A percentile compares a stretch with the other conserved stretches of the same genome.
Evolutionary conservation across 2,797 vertebrate genomes (phyloP).

Genomic region (Falco naumanni): DNA sequence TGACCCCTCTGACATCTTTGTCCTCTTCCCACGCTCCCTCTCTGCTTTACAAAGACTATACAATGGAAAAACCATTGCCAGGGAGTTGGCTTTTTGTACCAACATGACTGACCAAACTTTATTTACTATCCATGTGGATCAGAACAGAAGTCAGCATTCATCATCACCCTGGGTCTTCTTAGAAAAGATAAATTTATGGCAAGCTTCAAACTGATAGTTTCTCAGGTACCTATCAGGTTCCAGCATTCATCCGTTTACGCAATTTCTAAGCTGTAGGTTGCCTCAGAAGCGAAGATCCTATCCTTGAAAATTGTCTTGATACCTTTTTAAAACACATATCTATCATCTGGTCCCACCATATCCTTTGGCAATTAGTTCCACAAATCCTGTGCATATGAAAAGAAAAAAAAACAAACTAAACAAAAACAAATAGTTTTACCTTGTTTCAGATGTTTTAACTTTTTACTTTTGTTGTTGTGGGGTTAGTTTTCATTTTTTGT

Average conservation of each 20-base stretch:
- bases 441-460: not conserved
- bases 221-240: not conserved
- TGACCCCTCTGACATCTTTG: not conserved
- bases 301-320: not conserved
- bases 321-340: not conserved
- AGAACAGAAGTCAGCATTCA: not conserved
- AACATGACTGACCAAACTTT: not conserved
- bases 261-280: not conserved
- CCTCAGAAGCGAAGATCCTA: not conserved
- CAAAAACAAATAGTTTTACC: not conserved
- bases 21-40: not conserved
- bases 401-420: not conserved
- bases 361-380: not conserved
- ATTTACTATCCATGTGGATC: not conserved
- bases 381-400: not conserved
- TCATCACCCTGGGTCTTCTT: not conserved
- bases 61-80: not conserved
- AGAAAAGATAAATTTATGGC: not conserved
- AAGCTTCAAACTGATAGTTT: not conserved
- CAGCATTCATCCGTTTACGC: not conserved
- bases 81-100: not conserved
- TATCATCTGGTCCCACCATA: not conserved
- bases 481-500: not conserved
- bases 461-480: not conserved
- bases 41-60: not conserved